Conservation (phyloP, 2,797 vertebrate species). For the Borostomias antarcticus region DNA sequence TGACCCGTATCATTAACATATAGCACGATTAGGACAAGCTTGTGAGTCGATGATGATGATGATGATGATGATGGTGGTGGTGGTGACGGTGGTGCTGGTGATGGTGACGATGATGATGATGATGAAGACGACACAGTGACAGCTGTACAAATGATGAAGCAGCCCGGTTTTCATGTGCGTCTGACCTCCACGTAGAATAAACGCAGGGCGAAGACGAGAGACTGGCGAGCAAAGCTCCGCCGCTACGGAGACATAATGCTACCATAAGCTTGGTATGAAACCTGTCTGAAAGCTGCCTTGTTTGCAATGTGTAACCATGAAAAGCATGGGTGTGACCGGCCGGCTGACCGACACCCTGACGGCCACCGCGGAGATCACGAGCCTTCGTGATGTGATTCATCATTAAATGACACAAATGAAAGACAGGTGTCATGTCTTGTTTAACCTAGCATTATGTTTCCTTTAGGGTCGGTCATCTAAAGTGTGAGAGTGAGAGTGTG, state of each 20-base stretch:
- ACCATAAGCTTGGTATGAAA: not conserved
- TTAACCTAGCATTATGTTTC: conserved; percentile 2
- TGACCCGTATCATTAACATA: not conserved
- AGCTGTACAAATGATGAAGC: conserved; percentile 42
- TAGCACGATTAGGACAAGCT: not conserved
- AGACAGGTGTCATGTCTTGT: conserved; percentile 5
- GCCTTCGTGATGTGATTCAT: not conserved
- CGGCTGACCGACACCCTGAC: too few species aligned
- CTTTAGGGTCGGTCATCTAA: not conserved
- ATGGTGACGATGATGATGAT: conserved; percentile 24
- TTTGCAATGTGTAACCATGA: not conserved
- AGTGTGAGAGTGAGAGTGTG: not conserved
- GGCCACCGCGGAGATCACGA: not conserved
- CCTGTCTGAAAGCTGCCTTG: not conserved
- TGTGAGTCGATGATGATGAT: conserved; percentile 22
- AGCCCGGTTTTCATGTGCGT: conserved; percentile 35
- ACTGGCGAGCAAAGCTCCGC: too few species aligned
- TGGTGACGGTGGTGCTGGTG: not conserved
- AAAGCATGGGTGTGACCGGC: not conserved
- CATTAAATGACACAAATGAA: not conserved
- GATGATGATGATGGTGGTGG: conserved; percentile 28
- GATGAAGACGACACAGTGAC: conserved; percentile 27
- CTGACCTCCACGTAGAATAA: conserved; percentile 37
- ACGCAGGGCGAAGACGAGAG: conserved; percentile 8
- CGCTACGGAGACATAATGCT: not conserved